phyloP scores from a whole-genome alignment of 2,113 vertebrate species.

The Tyrannus savana region DNA sequence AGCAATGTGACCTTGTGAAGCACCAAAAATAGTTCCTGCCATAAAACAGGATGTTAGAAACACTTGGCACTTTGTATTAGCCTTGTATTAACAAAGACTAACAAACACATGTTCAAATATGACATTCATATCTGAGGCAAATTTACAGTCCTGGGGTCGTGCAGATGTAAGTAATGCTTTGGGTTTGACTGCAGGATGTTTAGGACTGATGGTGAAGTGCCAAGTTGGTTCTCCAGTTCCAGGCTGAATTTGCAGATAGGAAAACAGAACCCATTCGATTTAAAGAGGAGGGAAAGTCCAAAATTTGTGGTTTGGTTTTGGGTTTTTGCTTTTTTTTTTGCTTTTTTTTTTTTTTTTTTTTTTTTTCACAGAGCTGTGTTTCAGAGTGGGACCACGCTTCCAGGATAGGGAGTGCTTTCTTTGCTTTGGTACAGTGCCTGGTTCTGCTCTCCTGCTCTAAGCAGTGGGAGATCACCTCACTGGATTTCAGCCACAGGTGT shows the following conservation, averaged over 20 bases:
- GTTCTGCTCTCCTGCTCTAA: not conserved
- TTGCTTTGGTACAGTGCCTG: not conserved
- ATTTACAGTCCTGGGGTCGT: accelerated
- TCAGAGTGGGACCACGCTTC: not conserved
- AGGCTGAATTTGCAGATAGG: not conserved
- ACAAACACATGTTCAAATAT: not conserved
- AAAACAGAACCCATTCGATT: not conserved
- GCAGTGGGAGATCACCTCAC: not conserved
- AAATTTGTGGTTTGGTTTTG: not conserved
- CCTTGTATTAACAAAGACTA: not conserved
- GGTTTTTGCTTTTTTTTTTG: not conserved
- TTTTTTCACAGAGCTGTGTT: not conserved
- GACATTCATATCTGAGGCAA: not conserved
- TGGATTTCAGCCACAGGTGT: not conserved
- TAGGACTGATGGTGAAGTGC: not conserved
- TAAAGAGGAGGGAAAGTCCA: not conserved
- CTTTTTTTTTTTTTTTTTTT: not conserved
- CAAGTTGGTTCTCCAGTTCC: not conserved
- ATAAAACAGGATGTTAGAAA: not conserved
- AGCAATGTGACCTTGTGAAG: not conserved
- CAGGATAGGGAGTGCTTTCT: not conserved
- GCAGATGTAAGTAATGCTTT: not conserved
- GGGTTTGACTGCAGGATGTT: not conserved
- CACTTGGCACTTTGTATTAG: not conserved
- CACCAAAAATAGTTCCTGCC: not conserved